A percentile compares a stretch with the other conserved stretches of the same genome.
Evolutionary conservation across 1,140 invertebrate species (phyloP).

Genomic region (Sesamia nonagrioides): DNA sequence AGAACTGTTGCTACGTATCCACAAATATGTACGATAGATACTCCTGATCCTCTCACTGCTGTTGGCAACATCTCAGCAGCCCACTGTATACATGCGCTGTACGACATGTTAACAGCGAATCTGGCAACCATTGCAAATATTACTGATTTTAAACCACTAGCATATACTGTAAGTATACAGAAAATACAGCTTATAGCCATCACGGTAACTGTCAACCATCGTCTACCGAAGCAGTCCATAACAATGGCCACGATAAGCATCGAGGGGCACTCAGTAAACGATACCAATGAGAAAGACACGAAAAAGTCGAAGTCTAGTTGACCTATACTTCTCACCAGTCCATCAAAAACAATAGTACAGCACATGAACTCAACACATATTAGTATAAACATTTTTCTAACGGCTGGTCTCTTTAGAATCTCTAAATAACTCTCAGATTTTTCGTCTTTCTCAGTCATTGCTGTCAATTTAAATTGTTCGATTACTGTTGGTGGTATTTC

Average conservation of each 20-base stretch:
- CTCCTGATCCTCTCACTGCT: conserved; percentile 89
- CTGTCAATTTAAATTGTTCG: conserved; percentile 70
- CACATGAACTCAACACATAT: conserved; percentile 75
- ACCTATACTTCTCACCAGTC: conserved; percentile 60
- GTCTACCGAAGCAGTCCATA: conserved; percentile 62
- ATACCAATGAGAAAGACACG: conserved; percentile 60
- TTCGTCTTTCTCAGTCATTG: conserved; percentile 55
- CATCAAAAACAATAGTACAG: conserved; percentile 65
- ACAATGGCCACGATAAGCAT: conserved; percentile 59
- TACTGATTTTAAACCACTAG: conserved; percentile 68
- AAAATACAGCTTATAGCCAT: conserved; percentile 67
- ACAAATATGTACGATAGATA: conserved; percentile 89
- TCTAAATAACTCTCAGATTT: conserved; percentile 64
- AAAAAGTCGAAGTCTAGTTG: conserved; percentile 64
- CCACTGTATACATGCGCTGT: conserved; percentile 73
- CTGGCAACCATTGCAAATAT: conserved; percentile 76
- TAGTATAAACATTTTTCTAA: conserved; percentile 72
- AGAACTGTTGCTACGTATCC: conserved; percentile 77
- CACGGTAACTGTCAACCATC: conserved; percentile 62
- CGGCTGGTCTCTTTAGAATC: conserved; percentile 64
- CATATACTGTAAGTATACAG: conserved; percentile 66
- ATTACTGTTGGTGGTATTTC: conserved; percentile 71
- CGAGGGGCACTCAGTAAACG: conserved; percentile 65
- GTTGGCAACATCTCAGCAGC: conserved; percentile 87
- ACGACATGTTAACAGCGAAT: conserved; percentile 74